Evolutionary conservation across 2,113 vertebrate genomes (phyloP).

Genomic region (Colossoma macropomum): DNA sequence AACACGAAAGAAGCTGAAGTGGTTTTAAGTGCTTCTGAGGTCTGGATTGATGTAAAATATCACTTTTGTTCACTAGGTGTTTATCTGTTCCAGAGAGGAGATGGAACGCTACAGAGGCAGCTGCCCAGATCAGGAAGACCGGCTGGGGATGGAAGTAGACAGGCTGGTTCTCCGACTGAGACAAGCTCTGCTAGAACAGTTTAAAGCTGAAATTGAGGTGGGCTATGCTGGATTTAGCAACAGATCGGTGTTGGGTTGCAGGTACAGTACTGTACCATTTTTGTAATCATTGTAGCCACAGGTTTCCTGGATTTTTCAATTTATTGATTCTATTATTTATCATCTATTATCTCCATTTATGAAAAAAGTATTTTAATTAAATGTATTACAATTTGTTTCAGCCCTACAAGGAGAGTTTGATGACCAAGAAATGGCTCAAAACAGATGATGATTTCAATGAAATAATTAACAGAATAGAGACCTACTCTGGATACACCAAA

Average conservation of each 20-base stretch:
- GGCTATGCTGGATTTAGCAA: neutral
- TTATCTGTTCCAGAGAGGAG: constrained; percentile 64
- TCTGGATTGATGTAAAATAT: no score
- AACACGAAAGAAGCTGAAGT: no score
- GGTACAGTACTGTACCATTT: neutral
- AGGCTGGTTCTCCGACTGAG: constrained; percentile 50
- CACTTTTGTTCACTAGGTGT: neutral
- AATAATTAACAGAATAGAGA: constrained; percentile 39
- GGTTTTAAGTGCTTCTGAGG: neutral
- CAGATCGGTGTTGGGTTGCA: neutral
- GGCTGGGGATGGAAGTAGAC: constrained; percentile 56
- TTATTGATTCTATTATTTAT: no score
- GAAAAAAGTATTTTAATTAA: neutral
- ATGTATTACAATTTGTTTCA: constrained; percentile 6
- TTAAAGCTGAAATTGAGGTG: constrained; percentile 69
- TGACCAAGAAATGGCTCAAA: constrained; percentile 61
- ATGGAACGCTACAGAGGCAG: constrained; percentile 59
- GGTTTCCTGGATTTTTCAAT: no score
- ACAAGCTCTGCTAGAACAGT: constrained; percentile 66
- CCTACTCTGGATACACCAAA: constrained; percentile 24
- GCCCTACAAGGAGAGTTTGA: constrained; percentile 50
- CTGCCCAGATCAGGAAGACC: constrained; percentile 56
- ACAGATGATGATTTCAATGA: constrained; percentile 53
- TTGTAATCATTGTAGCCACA: neutral
- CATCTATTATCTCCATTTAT: no score